Conservation (phyloP, 2,797 vertebrate species). For the Chloroceryle inda region DNA sequence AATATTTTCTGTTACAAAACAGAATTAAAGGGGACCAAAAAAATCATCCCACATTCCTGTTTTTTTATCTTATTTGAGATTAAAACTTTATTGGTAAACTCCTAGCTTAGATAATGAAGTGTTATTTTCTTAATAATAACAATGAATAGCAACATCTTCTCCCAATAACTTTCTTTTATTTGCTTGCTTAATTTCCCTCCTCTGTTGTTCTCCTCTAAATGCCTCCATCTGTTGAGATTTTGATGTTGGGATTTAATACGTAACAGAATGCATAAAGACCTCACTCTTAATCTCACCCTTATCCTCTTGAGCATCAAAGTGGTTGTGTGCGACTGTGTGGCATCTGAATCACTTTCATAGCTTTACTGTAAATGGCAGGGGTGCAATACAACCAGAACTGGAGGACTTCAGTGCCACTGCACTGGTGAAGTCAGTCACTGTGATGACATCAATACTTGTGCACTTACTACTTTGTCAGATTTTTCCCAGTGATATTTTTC, state of each 20-base stretch:
- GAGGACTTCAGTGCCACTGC: neutral
- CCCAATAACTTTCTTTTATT: neutral
- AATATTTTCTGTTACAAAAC: neutral
- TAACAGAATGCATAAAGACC: neutral
- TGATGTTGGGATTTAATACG: neutral
- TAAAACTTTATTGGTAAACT: neutral
- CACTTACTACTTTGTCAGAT: neutral
- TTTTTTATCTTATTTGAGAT: neutral
- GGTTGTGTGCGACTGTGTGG: neutral
- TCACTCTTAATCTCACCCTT: neutral
- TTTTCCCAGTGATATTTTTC: neutral
- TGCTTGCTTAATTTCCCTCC: neutral
- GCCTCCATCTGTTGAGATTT: neutral
- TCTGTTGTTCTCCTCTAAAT: neutral
- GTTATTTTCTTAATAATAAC: neutral
- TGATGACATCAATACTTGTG: neutral
- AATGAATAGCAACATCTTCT: neutral
- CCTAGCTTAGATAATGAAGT: neutral
- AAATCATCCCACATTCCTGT: neutral
- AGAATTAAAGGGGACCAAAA: neutral
- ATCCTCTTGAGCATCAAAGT: neutral
- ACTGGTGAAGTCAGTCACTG: neutral
- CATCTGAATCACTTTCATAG: neutral
- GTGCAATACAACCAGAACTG: neutral
- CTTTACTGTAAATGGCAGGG: neutral